Evolutionary conservation across 2,113 vertebrate species (phyloP).

Genomic region (Gopherus flavomarginatus): DNA sequence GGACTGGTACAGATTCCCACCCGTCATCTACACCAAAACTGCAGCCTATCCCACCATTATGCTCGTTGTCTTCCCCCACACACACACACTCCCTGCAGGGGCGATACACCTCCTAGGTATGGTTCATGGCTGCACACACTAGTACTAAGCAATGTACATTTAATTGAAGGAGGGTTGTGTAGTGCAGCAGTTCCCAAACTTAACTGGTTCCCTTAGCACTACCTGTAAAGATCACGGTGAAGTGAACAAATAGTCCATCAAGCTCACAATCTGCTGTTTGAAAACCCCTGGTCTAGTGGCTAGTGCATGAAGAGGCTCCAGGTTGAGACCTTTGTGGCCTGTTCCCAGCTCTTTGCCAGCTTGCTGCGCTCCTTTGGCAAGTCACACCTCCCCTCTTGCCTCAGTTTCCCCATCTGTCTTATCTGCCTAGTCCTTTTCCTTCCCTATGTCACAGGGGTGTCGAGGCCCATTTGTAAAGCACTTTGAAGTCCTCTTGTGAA

Average conservation of each 20-base stretch:
- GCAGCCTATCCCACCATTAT: neutral
- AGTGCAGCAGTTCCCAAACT: too few relatives aligned
- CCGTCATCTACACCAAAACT: neutral
- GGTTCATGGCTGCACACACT: neutral
- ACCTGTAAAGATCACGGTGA: too few relatives aligned
- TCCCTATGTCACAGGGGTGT: conserved; percentile 27
- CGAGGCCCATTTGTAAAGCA: conserved; percentile 47
- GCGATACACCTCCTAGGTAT: too few relatives aligned
- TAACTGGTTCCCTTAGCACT: too few relatives aligned
- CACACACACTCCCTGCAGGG: neutral
- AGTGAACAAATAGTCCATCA: too few relatives aligned
- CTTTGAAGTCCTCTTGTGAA: conserved; percentile 58
- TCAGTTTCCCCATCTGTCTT: conserved; percentile 38
- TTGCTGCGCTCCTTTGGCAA: neutral
- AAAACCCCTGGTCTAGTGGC: neutral
- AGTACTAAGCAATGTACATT: too few relatives aligned
- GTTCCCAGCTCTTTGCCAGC: neutral
- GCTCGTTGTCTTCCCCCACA: neutral
- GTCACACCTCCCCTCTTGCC: conserved; percentile 13
- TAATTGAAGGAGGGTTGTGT: too few relatives aligned
- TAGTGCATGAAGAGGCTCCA: neutral
- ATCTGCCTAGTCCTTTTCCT: neutral
- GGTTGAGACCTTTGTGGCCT: neutral
- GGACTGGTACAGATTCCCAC: neutral
- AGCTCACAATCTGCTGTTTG: too few relatives aligned